Evolutionary conservation across 2,888 invertebrate species (phyloP), one percentile per base, ranked within the genome.

Genomic region (Platerodrilus igneus): DNA sequence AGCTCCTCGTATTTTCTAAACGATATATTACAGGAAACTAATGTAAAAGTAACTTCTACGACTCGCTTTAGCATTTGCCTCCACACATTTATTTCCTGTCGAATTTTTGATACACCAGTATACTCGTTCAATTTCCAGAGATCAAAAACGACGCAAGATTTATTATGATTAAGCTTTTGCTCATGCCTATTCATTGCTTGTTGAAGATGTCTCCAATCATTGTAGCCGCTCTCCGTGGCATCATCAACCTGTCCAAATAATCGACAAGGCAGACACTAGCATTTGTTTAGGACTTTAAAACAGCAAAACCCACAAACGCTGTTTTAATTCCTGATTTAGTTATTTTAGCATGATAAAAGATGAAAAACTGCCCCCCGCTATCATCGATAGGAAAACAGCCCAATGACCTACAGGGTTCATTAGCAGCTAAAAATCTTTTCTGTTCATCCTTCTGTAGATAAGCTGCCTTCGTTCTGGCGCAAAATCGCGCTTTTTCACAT

Each of bases 201-300:
- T 8, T 26, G 26, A 19, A 32, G 13, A 19, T 21, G 8, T 18
- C 4, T 19, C 32, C 20, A 30, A 18, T 16, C 10, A 9, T 16
- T 30, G 10, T 30, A 10, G 9, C 17, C 15, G 17, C 19, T n/a
- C n/a, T n/a, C n/a, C n/a, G n/a, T n/a, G n/a, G n/a, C n/a, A n/a
- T n/a, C n/a, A n/a, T n/a, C n/a, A n/a, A n/a, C n/a, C n/a, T 30
- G 17, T 10, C 18, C 14, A 11, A 34, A 34, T 18, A 34, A 15
- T 26, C 34, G 26, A 3, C 23, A 21, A 21, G 20, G 29, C n/a
- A 15, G 29, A 21, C 36, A 29, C 18, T 29, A 36, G 22, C 28
- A 36, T 29, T 29, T 28, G 14, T 17, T 27, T 11, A 35, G 13
- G n/a, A 35, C 27, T 6, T 3, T 8, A 8, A 27, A 35, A 13